phyloP scores from a whole-genome alignment of 2,797 vertebrate species.

The Pangasius krempfi region DNA sequence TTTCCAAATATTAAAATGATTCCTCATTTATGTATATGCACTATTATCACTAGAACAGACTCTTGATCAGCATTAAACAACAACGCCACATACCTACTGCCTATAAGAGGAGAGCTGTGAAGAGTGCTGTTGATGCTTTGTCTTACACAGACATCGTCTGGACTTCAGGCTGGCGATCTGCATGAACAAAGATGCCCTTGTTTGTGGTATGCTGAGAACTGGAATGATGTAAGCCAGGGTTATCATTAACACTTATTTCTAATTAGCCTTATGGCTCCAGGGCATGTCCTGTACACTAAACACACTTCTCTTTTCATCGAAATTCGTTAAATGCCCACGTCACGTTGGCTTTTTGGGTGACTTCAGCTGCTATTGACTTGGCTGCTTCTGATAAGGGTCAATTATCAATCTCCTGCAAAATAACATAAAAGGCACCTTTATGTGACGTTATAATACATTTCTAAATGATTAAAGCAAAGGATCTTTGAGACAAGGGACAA shows the following conservation, averaged over 20 bases:
- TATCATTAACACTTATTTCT: constrained; percentile 43
- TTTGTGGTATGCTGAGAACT: constrained; percentile 23
- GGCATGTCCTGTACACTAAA: constrained; percentile 33
- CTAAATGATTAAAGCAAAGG: too few species aligned
- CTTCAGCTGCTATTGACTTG: background rate
- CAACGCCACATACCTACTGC: background rate
- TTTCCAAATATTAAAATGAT: background rate
- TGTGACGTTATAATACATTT: too few species aligned
- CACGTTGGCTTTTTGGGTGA: constrained; percentile 35
- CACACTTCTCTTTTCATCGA: constrained; percentile 18
- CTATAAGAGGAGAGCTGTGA: background rate
- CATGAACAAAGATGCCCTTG: constrained; percentile 38
- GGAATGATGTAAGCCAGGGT: constrained; percentile 43
- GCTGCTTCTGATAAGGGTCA: background rate
- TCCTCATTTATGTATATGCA: background rate
- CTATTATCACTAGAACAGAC: background rate
- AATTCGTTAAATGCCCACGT: constrained; percentile 11
- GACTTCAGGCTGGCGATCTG: constrained; percentile 17
- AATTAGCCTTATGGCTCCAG: constrained; percentile 24
- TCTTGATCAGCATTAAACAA: background rate
- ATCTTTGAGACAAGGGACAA: background rate
- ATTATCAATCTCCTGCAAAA: background rate
- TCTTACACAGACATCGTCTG: constrained; percentile 3
- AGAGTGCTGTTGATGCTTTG: background rate
- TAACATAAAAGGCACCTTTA: background rate